A percentile compares a stretch with the other conserved stretches of the same genome.
phyloP scores from a whole-genome alignment of 2,113 vertebrate genomes.

The Esox niger region DNA sequence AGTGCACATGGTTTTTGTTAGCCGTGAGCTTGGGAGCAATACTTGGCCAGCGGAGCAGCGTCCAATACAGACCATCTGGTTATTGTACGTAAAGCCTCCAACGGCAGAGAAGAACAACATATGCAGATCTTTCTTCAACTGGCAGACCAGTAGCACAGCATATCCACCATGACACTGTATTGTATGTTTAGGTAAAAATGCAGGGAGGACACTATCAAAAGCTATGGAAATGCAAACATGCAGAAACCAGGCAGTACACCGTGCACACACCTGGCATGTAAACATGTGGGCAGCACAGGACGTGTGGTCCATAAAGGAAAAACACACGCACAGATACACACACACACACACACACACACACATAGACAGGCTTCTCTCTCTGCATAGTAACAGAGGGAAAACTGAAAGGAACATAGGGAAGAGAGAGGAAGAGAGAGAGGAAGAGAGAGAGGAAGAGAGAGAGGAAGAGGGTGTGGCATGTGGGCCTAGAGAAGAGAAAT shows the following conservation, averaged over 20 bases:
- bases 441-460: neutral
- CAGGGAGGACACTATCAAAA: too few relatives aligned
- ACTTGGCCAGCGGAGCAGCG: conserved; percentile 3
- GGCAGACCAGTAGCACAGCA: too few relatives aligned
- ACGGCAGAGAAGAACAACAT: conserved; percentile 10
- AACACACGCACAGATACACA: neutral
- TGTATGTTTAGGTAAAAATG: too few relatives aligned
- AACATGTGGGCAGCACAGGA: too few relatives aligned
- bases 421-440: neutral
- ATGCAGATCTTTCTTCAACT: conserved; percentile 8
- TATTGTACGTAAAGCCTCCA: too few relatives aligned
- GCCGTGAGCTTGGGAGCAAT: neutral
- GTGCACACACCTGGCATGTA: too few relatives aligned
- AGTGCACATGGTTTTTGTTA: conserved; percentile 3
- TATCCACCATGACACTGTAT: too few relatives aligned
- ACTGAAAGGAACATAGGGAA: neutral
- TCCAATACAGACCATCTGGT: neutral
- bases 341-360: neutral
- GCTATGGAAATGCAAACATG: too few relatives aligned
- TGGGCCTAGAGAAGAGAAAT: neutral
- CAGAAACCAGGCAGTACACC: too few relatives aligned
- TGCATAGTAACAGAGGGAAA: neutral
- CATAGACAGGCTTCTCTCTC: too few relatives aligned
- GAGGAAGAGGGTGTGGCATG: neutral
- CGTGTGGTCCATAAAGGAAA: neutral